These are phyloP conservation scores for Coracopsis vasa DNA, from an alignment of 2,113 vertebrate genomes.

Conservation along the genomic window DNA sequence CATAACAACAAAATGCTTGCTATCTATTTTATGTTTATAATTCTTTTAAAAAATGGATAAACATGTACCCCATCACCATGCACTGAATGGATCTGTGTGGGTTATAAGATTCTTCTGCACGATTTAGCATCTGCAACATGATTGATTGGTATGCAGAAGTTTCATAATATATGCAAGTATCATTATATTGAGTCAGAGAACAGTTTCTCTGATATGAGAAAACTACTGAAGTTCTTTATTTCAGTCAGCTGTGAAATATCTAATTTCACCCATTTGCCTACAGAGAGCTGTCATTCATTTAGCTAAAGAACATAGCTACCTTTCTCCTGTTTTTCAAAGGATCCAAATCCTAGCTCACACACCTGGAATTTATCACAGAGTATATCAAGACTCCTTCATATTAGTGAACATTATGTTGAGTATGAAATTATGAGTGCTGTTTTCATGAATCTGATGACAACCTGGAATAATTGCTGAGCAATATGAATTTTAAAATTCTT, in stretches of 20 bases:
- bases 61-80: background rate
- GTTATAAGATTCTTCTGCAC: background rate
- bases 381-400: background rate
- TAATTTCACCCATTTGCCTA: background rate
- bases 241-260: background rate
- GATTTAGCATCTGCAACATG: background rate
- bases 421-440: background rate
- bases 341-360: background rate
- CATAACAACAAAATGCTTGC: slow-evolving; percentile 19
- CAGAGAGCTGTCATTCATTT: background rate
- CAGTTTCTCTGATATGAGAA: background rate
- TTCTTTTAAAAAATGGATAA: background rate
- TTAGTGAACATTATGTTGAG: background rate
- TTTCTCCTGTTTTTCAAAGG: background rate
- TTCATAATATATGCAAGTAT: background rate
- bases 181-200: background rate
- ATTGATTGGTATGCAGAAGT: background rate
- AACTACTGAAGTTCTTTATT: background rate
- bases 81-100: background rate
- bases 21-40: background rate
- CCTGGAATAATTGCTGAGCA: slow-evolving; percentile 20
- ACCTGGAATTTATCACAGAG: slow-evolving; percentile 9
- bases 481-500: slow-evolving; percentile 12
- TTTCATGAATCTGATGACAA: slow-evolving; percentile 26
- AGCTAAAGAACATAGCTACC: background rate